Percentiles rank a stretch among this genome's conserved stretches.
Conservation (phyloP, 2,797 vertebrate genomes). For the Phataginus tricuspis region DNA sequence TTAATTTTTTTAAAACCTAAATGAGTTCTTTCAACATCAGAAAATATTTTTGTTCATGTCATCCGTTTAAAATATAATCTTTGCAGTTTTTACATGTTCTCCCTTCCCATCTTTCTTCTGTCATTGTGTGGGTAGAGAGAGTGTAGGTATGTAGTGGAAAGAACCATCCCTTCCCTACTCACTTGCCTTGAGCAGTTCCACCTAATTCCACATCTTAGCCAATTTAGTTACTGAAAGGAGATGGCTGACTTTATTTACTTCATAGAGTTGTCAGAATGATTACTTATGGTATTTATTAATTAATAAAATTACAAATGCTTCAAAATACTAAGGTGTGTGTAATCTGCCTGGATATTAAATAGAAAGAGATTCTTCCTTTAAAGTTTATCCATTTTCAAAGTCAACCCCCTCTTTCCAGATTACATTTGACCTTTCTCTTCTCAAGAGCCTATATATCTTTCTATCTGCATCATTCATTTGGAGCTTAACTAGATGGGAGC, state of each 20-base stretch:
- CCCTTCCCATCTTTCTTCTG: not conserved
- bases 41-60: not conserved
- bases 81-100: not conserved
- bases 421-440: not conserved
- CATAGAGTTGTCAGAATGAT: not conserved
- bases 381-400: not conserved
- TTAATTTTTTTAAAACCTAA: not conserved
- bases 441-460: not conserved
- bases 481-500: not conserved
- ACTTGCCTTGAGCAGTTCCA: not conserved
- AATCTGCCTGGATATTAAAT: not conserved
- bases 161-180: no score
- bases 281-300: not conserved
- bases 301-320: not conserved
- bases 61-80: not conserved
- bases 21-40: not conserved
- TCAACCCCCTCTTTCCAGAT: not conserved
- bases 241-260: not conserved
- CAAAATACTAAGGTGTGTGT: not conserved
- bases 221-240: not conserved
- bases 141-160: rapidly evolving
- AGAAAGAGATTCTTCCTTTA: not conserved
- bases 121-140: not conserved
- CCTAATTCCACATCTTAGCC: not conserved
- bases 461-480: not conserved